phyloP scores from a whole-genome alignment of 2,113 vertebrate genomes.

The Solea senegalensis region DNA sequence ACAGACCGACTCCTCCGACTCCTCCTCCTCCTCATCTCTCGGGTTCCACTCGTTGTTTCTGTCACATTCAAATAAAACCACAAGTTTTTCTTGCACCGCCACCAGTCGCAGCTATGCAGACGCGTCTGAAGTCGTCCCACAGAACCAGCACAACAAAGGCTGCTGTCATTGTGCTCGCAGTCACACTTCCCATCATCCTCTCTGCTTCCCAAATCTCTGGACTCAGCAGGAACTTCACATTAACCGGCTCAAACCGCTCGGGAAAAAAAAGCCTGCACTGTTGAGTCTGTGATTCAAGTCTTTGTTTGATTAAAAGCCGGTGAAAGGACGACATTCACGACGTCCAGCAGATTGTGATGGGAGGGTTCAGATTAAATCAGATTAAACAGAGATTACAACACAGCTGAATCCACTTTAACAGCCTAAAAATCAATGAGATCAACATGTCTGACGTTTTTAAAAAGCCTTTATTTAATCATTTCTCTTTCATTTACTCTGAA shows the following conservation, averaged over 20 bases:
- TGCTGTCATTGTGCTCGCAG: constrained; percentile 54
- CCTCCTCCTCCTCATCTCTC: constrained; percentile 11
- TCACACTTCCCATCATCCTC: constrained; percentile 45
- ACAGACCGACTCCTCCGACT: background rate
- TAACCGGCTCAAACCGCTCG: constrained; percentile 52
- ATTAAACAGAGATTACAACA: constrained; percentile 27
- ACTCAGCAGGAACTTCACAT: constrained; percentile 56
- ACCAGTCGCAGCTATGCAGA: constrained; percentile 43
- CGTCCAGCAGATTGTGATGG: constrained; percentile 21
- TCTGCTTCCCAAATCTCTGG: constrained; percentile 56
- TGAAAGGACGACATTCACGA: constrained; percentile 68
- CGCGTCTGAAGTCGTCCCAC: constrained; percentile 51
- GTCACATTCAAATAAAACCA: constrained; percentile 29
- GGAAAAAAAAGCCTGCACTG: constrained; percentile 19
- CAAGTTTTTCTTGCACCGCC: constrained; percentile 42
- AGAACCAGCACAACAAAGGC: constrained; percentile 60
- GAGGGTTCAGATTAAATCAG: constrained; percentile 26
- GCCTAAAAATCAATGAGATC: background rate
- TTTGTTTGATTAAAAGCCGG: constrained; percentile 57
- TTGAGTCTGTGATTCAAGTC: constrained; percentile 54
- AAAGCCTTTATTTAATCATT: background rate
- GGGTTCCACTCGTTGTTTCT: constrained; percentile 36
- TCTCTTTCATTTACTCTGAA: constrained; percentile 51
- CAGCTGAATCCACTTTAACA: background rate
- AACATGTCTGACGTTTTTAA: background rate